Percentiles rank a stretch among this genome's conserved stretches.
phyloP scores from a whole-genome alignment of 2,113 vertebrate species.

The Cisticola juncidis region DNA sequence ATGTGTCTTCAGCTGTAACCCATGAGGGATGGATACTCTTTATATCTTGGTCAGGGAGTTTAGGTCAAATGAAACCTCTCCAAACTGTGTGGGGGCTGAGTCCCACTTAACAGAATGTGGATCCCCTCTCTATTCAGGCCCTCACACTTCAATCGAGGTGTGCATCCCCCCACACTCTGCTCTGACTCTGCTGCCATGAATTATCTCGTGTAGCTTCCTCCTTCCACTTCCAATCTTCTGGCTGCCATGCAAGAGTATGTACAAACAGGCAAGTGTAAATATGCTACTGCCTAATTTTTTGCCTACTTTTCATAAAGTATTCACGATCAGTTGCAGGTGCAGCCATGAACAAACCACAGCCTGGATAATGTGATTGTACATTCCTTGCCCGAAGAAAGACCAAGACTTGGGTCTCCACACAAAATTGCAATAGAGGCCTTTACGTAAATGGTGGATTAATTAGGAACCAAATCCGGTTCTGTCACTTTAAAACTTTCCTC shows the following conservation, averaged over 20 bases:
- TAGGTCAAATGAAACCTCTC: not conserved
- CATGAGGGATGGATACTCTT: not conserved
- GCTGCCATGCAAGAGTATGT: not conserved
- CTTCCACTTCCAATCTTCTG: not conserved
- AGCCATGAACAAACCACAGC: not conserved
- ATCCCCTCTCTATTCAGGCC: not conserved
- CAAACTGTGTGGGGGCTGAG: not conserved
- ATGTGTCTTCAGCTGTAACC: not conserved
- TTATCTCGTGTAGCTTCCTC: not conserved
- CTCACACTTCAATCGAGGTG: not conserved
- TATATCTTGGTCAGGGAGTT: not conserved
- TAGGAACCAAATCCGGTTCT: slow-evolving; percentile 65
- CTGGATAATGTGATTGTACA: not conserved
- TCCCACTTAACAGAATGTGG: not conserved
- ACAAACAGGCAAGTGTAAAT: not conserved
- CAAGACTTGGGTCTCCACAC: slow-evolving; percentile 41
- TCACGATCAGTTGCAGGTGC: not conserved
- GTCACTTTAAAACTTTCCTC: slow-evolving; percentile 69
- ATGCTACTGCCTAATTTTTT: not conserved
- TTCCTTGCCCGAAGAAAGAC: slow-evolving; percentile 47
- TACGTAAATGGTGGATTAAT: slow-evolving; percentile 52
- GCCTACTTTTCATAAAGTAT: not conserved
- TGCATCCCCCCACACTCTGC: not conserved
- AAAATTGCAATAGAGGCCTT: slow-evolving; percentile 32
- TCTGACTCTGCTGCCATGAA: not conserved